phyloP scores from a whole-genome alignment of 2,113 vertebrate genomes.

The Numenius arquata region DNA sequence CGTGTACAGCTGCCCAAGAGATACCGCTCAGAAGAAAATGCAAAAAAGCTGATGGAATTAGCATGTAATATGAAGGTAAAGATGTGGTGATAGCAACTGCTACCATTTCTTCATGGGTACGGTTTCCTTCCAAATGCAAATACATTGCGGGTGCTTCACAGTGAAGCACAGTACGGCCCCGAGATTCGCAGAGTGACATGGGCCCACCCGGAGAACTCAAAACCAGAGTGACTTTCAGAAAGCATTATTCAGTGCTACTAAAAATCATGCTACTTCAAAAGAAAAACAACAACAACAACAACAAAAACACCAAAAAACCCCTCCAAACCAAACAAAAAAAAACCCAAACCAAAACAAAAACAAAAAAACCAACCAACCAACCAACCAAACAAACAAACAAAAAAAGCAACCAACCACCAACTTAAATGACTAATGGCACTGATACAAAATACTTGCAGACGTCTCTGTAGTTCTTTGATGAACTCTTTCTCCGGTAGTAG shows the following conservation, averaged over 20 bases:
- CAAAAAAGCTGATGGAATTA: constrained; percentile 97
- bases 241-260: not conserved
- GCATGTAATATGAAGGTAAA: constrained; percentile 97
- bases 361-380: no score
- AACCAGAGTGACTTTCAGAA: not conserved
- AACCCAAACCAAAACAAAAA: no score
- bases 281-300: no score
- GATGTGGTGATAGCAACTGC: not conserved
- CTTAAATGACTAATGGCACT: not conserved
- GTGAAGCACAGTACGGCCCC: not conserved
- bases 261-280: not conserved
- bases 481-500: not conserved
- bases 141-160: not conserved
- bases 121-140: not conserved
- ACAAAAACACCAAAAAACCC: no score
- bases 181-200: not conserved
- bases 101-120: not conserved
- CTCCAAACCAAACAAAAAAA: no score
- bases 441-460: not conserved
- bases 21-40: constrained; percentile 97
- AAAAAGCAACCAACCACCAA: not conserved
- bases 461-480: not conserved
- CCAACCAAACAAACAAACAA: no score
- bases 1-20: constrained; percentile 97
- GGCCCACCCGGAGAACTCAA: not conserved